These are phyloP conservation scores for Oscheius sp. DNA, from an alignment of 2,888 invertebrate genomes.

Conservation along the genomic window DNA sequence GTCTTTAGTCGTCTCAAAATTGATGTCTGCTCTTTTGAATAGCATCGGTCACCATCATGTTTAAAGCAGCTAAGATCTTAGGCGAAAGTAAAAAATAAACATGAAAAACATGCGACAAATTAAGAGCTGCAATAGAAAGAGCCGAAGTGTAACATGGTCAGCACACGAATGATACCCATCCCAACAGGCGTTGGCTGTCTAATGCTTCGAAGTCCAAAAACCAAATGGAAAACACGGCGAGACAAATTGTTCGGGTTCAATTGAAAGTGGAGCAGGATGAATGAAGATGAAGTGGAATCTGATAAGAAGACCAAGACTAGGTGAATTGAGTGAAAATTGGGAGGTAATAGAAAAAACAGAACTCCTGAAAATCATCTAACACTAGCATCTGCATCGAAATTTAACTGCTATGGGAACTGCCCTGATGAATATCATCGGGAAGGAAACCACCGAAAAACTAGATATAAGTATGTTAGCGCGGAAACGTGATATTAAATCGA, in stretches of 20 bases:
- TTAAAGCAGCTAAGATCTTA: background rate
- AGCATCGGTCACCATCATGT: background rate
- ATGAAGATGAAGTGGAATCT: background rate
- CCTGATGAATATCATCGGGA: too few species aligned
- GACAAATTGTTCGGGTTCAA: background rate
- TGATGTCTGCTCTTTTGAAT: slow-evolving; percentile 2
- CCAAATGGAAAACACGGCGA: too few species aligned
- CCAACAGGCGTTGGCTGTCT: slow-evolving; percentile 7
- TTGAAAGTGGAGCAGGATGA: background rate
- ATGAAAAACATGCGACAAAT: slow-evolving; percentile 8
- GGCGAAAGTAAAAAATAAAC: background rate
- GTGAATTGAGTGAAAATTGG: too few species aligned
- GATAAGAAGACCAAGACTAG: too few species aligned
- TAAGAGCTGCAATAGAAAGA: slow-evolving; percentile 4
- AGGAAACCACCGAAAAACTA: too few species aligned
- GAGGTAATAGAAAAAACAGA: too few species aligned
- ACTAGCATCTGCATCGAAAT: too few species aligned
- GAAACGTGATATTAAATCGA: too few species aligned
- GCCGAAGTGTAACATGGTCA: slow-evolving; percentile 11
- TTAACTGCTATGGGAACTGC: too few species aligned
- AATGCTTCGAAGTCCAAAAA: too few species aligned
- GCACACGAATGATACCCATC: background rate
- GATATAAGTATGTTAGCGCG: too few species aligned
- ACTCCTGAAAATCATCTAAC: too few species aligned
- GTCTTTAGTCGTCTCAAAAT: background rate